Evolutionary conservation across 2,888 invertebrate genomes (phyloP).

Genomic region (Agriotes lineatus): DNA sequence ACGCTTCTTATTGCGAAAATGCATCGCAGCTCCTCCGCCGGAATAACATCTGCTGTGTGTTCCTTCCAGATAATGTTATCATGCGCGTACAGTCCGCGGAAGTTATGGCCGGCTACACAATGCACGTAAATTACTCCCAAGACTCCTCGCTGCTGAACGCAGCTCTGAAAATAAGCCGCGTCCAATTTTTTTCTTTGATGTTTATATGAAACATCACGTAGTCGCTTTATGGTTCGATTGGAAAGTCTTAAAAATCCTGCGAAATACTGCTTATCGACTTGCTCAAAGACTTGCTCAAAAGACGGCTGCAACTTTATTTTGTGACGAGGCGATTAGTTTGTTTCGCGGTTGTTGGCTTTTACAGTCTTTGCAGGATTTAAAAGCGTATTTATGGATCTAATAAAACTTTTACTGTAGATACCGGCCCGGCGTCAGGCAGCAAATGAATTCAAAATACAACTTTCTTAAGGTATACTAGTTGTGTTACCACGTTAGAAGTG

Average conservation of each 20-base stretch:
- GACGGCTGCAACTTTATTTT: no score
- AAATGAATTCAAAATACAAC: no score
- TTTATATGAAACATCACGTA: neutral
- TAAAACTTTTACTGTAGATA: no score
- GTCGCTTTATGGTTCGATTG: neutral
- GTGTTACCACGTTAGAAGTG: no score
- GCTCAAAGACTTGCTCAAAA: no score
- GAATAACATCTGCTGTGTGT: constrained; percentile 14
- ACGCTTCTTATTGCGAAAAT: constrained; percentile 8
- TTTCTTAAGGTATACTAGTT: no score
- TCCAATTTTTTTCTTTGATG: neutral
- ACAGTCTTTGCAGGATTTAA: no score
- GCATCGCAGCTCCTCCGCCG: neutral
- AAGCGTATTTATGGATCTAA: no score
- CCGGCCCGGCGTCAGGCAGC: no score
- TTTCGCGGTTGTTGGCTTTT: no score
- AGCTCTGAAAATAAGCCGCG: neutral
- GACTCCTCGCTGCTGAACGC: neutral
- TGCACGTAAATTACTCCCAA: constrained; percentile 11
- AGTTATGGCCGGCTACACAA: constrained; percentile 1
- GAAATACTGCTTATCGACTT: neutral
- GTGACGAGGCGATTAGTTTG: no score
- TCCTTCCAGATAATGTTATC: constrained; percentile 22
- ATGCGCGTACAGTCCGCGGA: neutral
- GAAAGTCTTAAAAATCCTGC: neutral